These are phyloP conservation scores for Holothuria glaberrima DNA, from an alignment of 35 echinoderm and acorn worm genomes.

Conservation along the genomic window DNA sequence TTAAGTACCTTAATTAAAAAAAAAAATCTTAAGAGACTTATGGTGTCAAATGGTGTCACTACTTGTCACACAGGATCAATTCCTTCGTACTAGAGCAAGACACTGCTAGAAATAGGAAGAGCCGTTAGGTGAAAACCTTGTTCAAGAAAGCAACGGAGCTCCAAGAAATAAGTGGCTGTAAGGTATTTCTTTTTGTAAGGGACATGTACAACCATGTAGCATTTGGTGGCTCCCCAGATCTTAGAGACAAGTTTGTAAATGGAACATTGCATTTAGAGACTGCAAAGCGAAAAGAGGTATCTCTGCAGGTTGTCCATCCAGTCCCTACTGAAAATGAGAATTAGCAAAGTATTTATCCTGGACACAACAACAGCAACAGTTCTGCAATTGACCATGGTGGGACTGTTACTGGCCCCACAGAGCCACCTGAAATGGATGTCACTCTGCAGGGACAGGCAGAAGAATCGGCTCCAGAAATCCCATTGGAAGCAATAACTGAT, in stretches of 20 bases:
- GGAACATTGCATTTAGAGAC: not conserved
- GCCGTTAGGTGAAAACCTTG: not conserved
- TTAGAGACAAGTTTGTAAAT: not conserved
- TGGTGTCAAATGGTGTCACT: no score
- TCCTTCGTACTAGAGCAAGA: no score
- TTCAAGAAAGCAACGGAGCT: conserved; percentile 25
- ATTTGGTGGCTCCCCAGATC: not conserved
- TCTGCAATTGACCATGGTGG: no score
- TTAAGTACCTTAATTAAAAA: no score
- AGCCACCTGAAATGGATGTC: no score
- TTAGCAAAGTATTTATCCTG: not conserved
- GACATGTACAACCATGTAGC: not conserved
- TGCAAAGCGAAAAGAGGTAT: not conserved
- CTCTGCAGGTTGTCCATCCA: not conserved
- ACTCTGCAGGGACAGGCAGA: not conserved
- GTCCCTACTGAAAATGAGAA: not conserved
- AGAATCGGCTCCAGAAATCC: not conserved
- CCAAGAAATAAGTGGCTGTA: not conserved
- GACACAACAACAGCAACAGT: not conserved
- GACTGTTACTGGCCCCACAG: no score
- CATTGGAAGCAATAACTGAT: not conserved
- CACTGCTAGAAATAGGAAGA: not conserved
- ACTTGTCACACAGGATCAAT: no score
- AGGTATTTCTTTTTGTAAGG: not conserved
- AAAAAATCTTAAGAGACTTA: no score